phyloP scores from a whole-genome alignment of 2,888 invertebrate species.

The Trichopria drosophilae region DNA sequence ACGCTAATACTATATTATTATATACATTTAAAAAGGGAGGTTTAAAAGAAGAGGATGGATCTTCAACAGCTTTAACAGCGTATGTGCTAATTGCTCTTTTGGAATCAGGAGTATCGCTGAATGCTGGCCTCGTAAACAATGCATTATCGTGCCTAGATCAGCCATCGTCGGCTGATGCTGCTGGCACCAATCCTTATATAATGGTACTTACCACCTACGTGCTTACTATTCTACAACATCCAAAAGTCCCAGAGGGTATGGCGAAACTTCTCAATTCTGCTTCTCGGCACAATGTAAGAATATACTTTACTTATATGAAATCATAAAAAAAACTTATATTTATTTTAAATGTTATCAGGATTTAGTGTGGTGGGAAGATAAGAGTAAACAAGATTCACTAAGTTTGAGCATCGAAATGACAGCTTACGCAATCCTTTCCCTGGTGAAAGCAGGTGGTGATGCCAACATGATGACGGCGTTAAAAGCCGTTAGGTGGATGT shows the following conservation, averaged over 20 bases:
- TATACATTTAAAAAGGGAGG: slow-evolving; percentile 43
- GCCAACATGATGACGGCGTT: slow-evolving; percentile 63
- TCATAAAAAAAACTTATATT: slow-evolving; percentile 7
- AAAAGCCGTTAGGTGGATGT: slow-evolving; percentile 73
- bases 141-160: slow-evolving; percentile 66
- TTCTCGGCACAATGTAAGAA: slow-evolving; percentile 50
- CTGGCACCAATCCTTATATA: slow-evolving; percentile 61
- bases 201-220: slow-evolving; percentile 62
- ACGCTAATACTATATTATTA: background rate
- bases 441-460: slow-evolving; percentile 61
- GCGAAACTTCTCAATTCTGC: slow-evolving; percentile 57
- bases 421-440: slow-evolving; percentile 67
- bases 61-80: slow-evolving; percentile 67
- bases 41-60: slow-evolving; percentile 48
- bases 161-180: slow-evolving; percentile 37
- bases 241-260: slow-evolving; percentile 57
- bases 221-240: slow-evolving; percentile 59
- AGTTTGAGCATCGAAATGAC: slow-evolving; percentile 71
- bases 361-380: slow-evolving; percentile 62
- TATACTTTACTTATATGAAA: slow-evolving; percentile 4
- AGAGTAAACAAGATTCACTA: slow-evolving; percentile 57
- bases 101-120: slow-evolving; percentile 62
- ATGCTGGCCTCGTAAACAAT: slow-evolving; percentile 62
- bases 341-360: slow-evolving; percentile 43
- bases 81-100: slow-evolving; percentile 70